Evolutionary conservation across 2,888 invertebrate genomes (phyloP).

Genomic region (Lithodes maja): DNA sequence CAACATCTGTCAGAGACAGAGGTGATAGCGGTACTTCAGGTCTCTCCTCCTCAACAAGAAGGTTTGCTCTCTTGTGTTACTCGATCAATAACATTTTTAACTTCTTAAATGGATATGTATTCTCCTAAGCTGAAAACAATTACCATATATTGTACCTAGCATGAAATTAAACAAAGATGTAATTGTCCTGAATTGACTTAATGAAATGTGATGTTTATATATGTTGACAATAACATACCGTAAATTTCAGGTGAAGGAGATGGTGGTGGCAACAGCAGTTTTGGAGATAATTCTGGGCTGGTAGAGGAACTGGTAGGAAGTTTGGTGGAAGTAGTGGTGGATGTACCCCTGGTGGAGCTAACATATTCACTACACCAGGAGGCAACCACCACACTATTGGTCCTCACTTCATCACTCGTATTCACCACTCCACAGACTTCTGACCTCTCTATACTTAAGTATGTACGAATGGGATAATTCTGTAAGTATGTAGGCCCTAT

Average conservation of each 20-base stretch:
- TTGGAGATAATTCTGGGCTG: conserved; percentile 38
- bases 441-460: conserved; percentile 56
- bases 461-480: too few species aligned
- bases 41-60: conserved; percentile 36
- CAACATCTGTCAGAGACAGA: conserved; percentile 67
- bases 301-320: conserved; percentile 65
- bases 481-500: too few species aligned
- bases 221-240: too few species aligned
- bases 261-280: too few species aligned
- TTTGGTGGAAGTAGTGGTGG: conserved; percentile 68
- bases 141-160: too few species aligned
- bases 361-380: conserved; percentile 69
- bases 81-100: too few species aligned
- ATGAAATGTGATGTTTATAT: too few species aligned
- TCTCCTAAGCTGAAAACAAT: too few species aligned
- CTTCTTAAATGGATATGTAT: too few species aligned
- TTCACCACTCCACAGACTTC: conserved; percentile 52
- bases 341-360: conserved; percentile 65
- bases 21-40: conserved; percentile 60
- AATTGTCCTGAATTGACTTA: too few species aligned
- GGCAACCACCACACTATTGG: conserved; percentile 66
- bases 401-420: conserved; percentile 65
- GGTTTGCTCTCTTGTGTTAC: neutral
- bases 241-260: too few species aligned
- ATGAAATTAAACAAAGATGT: too few species aligned